Conservation (phyloP, 2,113 vertebrate species). For the Oncorhynchus masou region DNA sequence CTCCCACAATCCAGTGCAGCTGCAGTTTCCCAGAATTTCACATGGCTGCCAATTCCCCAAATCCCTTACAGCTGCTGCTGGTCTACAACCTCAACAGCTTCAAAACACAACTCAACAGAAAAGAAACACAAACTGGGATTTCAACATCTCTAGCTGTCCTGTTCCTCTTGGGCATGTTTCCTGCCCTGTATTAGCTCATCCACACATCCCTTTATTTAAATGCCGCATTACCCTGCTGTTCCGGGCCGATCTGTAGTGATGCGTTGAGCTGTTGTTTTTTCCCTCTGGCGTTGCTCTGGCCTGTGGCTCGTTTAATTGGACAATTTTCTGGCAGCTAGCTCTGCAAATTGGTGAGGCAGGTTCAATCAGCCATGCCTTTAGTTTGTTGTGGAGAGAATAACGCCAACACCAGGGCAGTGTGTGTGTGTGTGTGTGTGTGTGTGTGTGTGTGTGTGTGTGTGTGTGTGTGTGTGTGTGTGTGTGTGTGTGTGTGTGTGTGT, state of each 20-base stretch:
- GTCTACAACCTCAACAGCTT: background rate
- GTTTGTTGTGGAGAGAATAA: background rate
- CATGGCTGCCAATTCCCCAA: constrained; percentile 8
- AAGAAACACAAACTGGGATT: background rate
- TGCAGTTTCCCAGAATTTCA: background rate
- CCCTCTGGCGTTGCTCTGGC: constrained; percentile 15
- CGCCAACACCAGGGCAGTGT: background rate
- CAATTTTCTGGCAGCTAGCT: constrained; percentile 48
- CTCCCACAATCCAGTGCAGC: constrained; percentile 8
- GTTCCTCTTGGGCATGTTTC: background rate
- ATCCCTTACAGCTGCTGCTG: constrained; percentile 14
- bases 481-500: background rate
- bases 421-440: background rate
- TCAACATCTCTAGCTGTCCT: background rate
- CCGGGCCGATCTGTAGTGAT: background rate
- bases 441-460: background rate
- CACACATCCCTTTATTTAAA: background rate
- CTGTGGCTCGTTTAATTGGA: constrained; percentile 51
- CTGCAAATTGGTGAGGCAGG: constrained; percentile 46
- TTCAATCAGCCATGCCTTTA: constrained; percentile 43
- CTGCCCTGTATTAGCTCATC: background rate
- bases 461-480: background rate
- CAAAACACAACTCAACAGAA: background rate
- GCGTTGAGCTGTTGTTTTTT: constrained; percentile 9
- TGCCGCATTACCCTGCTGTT: background rate